Evolutionary conservation across 1,140 invertebrate genomes (phyloP), one percentile per base, ranked within the genome.

Genomic region (Bicyclus anynana): DNA sequence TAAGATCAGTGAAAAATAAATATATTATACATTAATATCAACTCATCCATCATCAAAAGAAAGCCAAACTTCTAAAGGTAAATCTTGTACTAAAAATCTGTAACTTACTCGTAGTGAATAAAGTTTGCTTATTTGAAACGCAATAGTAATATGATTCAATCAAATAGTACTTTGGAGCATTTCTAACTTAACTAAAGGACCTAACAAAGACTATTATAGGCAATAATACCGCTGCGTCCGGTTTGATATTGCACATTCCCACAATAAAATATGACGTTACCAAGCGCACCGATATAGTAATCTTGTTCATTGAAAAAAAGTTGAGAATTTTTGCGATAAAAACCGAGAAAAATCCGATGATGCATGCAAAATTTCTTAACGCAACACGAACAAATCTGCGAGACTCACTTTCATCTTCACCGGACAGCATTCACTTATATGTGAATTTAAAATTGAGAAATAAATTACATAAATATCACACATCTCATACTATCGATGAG

Each of bases 311-410:
- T 27, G 14, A 49, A 6, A 44, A 20, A 12, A 44, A 21, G 18
- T 49, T 44, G 48, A 33, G 33, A 53, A 67, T 55, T 68, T 54
- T 58, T 40, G 53, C 48, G 53, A 65, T 52, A 59, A 69, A 69
- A 61, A 66, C 23, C 52, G 58, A 58, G 60, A 54, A 62, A 55
- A 46, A 62, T 62, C 53, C 56, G 63, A 66, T 69, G 66, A 76
- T 74, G 69, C 74, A 72, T 74, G 69, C 50, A 67, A 64, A 70
- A 72, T 72, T 63, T 67, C 51, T 62, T 60, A 74, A 71, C 65
- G 65, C 65, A 68, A 67, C 65, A 62, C 53, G 59, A 58, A 56
- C 61, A 65, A 66, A 54, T 53, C 56, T 54, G 35, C 42, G 33
- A 33, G 54, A 57, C 54, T 76, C 65, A 70, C 73, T 73, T 78